Percentiles rank a stretch among this genome's conserved stretches.
Conservation (phyloP, 64 coral and sea anemone genomes). For the Dendrophyllia cribrosa region DNA sequence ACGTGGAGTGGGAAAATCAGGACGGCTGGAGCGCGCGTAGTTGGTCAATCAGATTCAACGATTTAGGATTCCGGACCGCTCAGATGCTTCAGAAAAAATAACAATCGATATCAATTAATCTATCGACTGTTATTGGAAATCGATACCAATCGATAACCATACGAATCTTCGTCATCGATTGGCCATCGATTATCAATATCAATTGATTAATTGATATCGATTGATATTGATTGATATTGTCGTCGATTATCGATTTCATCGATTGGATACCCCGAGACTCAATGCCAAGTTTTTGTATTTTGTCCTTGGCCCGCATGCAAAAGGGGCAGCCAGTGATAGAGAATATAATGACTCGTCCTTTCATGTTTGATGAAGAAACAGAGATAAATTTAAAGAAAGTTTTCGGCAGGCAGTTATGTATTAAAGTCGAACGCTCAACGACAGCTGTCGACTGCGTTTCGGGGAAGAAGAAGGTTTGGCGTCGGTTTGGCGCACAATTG, state of each 20-base stretch:
- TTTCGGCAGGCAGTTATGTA: conserved; percentile 3
- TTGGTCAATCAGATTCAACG: no score
- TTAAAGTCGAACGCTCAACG: conserved; percentile 63
- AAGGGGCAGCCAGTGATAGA: conserved; percentile 94
- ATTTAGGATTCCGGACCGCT: no score
- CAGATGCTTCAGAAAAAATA: no score
- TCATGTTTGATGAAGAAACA: conserved; percentile 58
- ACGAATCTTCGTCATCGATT: conserved; percentile 13
- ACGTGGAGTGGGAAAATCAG: no score
- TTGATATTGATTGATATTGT: background rate
- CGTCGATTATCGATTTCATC: background rate
- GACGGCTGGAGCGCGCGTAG: no score
- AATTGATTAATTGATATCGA: background rate
- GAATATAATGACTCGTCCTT: conserved; percentile 77
- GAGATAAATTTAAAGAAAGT: no score
- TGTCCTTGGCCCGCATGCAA: conserved; percentile 88
- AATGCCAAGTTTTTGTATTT: conserved; percentile 70
- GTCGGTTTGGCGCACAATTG: no score
- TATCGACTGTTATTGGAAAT: conserved; percentile 12
- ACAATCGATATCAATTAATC: conserved; percentile 20
- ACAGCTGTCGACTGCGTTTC: conserved; percentile 68
- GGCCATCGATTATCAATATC: conserved; percentile 12
- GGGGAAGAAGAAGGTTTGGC: no score
- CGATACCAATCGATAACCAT: conserved; percentile 14
- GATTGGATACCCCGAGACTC: background rate